Evolutionary conservation across 2,888 invertebrate genomes (phyloP).

Genomic region (Drosophila kambysellisi): DNA sequence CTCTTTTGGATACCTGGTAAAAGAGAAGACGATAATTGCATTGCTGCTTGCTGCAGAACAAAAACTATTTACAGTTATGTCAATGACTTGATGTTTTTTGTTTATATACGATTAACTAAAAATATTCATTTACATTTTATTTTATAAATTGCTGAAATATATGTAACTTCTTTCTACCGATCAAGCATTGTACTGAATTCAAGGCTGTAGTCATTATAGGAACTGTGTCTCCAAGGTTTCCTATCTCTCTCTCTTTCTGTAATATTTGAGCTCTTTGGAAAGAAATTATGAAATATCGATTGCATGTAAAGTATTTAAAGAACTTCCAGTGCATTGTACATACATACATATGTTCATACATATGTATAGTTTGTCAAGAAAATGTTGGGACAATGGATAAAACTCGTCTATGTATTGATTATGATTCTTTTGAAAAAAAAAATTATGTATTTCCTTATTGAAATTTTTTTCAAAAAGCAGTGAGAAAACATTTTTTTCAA

Average conservation of each 20-base stretch:
- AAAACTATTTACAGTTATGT: not conserved
- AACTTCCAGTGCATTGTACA: not conserved
- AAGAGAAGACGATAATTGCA: not conserved
- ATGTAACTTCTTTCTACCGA: not conserved
- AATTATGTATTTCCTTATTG: not conserved
- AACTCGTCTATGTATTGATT: not conserved
- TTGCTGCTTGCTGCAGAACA: not conserved
- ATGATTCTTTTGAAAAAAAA: not conserved
- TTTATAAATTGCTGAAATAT: not conserved
- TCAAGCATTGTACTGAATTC: not conserved
- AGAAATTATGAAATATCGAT: not conserved
- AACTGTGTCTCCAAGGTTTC: not conserved
- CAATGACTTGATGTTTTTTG: not conserved
- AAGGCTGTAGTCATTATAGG: not conserved
- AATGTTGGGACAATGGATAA: not conserved
- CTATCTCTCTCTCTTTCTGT: not conserved
- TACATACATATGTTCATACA: too few relatives aligned
- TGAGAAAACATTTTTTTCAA: too few relatives aligned
- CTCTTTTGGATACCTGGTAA: not conserved
- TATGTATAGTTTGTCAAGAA: not conserved
- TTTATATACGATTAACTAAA: not conserved
- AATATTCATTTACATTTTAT: not conserved
- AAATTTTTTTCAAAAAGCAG: not conserved
- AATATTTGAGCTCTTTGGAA: not conserved
- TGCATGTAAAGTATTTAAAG: not conserved